Conservation (phyloP, 2,888 invertebrate species). For the Microplitis deprimator region DNA sequence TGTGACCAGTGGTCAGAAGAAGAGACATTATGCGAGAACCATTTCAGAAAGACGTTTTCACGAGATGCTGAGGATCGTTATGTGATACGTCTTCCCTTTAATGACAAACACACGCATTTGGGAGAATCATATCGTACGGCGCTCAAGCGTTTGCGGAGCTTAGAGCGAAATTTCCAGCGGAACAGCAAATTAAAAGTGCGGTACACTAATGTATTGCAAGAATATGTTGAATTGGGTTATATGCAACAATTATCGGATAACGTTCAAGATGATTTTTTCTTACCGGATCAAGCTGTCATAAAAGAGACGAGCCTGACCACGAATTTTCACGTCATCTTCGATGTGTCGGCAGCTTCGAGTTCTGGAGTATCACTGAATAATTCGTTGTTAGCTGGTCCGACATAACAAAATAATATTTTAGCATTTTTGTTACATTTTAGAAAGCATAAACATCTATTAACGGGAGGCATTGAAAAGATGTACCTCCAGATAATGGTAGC, state of each 20-base stretch:
- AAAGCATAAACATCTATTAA: slow-evolving; percentile 47
- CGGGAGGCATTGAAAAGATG: slow-evolving; percentile 54
- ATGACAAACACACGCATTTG: slow-evolving; percentile 21
- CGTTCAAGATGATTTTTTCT: slow-evolving; percentile 25
- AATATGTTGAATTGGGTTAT: slow-evolving; percentile 50
- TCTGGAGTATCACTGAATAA: slow-evolving; percentile 47
- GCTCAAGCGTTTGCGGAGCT: slow-evolving; percentile 22
- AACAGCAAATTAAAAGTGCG: slow-evolving; percentile 8
- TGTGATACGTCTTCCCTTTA: slow-evolving; percentile 47
- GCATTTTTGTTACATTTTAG: slow-evolving; percentile 49
- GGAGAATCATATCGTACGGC: slow-evolving; percentile 32
- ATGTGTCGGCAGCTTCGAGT: slow-evolving; percentile 49
- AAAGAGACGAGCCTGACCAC: slow-evolving; percentile 47
- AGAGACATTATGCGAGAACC: slow-evolving; percentile 43
- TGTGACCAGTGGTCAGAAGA: slow-evolving; percentile 11
- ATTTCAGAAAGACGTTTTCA: slow-evolving; percentile 33
- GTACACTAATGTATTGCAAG: slow-evolving; percentile 48
- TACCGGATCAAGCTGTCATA: slow-evolving; percentile 50
- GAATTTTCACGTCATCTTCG: slow-evolving; percentile 53
- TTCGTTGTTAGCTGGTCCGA: slow-evolving; percentile 49
- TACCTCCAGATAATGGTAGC: slow-evolving; percentile 51
- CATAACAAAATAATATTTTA: slow-evolving; percentile 52
- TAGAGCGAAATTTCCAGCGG: slow-evolving; percentile 27
- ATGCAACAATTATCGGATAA: slow-evolving; percentile 38
- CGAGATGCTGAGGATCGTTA: slow-evolving; percentile 45